A percentile compares a stretch with the other conserved stretches of the same genome.
These are phyloP conservation scores for Phrixothrix hirtus DNA, from an alignment of 2,888 invertebrate genomes.

Conservation along the genomic window DNA sequence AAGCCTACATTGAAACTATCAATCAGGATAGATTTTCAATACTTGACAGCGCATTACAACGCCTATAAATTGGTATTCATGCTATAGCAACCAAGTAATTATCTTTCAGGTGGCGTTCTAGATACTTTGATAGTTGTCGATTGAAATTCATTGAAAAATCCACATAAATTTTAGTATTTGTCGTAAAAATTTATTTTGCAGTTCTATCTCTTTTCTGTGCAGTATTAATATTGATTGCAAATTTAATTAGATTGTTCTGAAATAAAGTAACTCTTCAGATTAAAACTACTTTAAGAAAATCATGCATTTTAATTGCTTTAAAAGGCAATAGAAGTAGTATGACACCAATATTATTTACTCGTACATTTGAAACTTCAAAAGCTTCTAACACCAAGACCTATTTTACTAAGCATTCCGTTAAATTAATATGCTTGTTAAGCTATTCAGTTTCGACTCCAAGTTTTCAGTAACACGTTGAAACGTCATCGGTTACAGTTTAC, in stretches of 20 bases:
- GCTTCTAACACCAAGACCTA: neutral
- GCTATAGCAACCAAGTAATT: conserved; percentile 24
- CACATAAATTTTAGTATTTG: conserved; percentile 20
- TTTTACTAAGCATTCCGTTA: too few relatives aligned
- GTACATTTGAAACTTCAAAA: too few relatives aligned
- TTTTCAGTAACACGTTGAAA: neutral
- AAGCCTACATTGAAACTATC: conserved; percentile 29
- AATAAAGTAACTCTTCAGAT: too few relatives aligned
- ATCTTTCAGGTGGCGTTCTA: conserved; percentile 25
- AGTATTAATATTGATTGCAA: too few relatives aligned
- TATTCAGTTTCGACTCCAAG: neutral
- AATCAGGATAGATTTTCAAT: conserved; percentile 31
- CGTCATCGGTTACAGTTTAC: neutral
- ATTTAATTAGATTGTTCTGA: too few relatives aligned
- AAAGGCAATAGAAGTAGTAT: too few relatives aligned
- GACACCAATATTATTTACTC: too few relatives aligned
- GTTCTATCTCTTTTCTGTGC: too few relatives aligned
- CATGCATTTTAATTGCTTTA: too few relatives aligned
- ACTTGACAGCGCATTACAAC: conserved; percentile 28
- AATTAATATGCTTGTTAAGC: neutral
- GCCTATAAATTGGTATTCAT: conserved; percentile 30
- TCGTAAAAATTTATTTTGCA: neutral
- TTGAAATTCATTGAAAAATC: conserved; percentile 28
- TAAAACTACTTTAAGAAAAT: too few relatives aligned
- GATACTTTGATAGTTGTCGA: conserved; percentile 14